Percentiles rank a stretch among this genome's conserved stretches.
These are phyloP conservation scores for Meandrina meandrites DNA, from an alignment of 92 coral and sea anemone species.

Conservation along the genomic window DNA sequence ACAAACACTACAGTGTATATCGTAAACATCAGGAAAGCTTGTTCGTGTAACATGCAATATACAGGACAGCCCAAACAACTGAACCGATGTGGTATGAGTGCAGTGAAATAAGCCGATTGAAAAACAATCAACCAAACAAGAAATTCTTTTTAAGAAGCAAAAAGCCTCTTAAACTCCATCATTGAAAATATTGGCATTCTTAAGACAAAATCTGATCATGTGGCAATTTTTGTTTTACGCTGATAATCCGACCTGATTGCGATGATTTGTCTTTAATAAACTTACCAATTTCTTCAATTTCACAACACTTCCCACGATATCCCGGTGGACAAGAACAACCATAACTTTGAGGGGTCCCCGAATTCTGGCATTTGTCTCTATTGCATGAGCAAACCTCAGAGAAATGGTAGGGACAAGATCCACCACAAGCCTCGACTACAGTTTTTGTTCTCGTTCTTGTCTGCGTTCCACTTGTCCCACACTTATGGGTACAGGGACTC, in stretches of 20 bases:
- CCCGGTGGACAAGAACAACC: conserved; percentile 75
- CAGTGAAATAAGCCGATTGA: too few species aligned
- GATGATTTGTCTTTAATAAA: neutral
- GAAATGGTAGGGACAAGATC: conserved; percentile 29
- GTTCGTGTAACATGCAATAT: neutral
- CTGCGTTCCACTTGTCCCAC: conserved; percentile 77
- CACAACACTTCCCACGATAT: conserved; percentile 81
- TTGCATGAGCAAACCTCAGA: conserved; percentile 66
- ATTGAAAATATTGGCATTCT: neutral
- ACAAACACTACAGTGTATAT: neutral
- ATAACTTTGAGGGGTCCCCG: conserved; percentile 68
- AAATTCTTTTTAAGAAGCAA: neutral
- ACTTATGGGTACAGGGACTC: conserved; percentile 66
- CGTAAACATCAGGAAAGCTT: neutral
- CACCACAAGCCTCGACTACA: conserved; percentile 51
- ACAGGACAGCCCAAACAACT: neutral
- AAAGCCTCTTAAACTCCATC: neutral
- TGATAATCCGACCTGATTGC: neutral
- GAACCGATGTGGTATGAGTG: too few species aligned
- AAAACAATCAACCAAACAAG: neutral
- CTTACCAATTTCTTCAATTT: conserved; percentile 57
- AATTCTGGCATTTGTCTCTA: conserved; percentile 72
- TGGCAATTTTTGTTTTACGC: neutral
- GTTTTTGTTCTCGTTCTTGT: conserved; percentile 59
- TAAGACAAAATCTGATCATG: neutral